phyloP scores from a whole-genome alignment of 2,888 invertebrate genomes.

The Acrobasis consociella region DNA sequence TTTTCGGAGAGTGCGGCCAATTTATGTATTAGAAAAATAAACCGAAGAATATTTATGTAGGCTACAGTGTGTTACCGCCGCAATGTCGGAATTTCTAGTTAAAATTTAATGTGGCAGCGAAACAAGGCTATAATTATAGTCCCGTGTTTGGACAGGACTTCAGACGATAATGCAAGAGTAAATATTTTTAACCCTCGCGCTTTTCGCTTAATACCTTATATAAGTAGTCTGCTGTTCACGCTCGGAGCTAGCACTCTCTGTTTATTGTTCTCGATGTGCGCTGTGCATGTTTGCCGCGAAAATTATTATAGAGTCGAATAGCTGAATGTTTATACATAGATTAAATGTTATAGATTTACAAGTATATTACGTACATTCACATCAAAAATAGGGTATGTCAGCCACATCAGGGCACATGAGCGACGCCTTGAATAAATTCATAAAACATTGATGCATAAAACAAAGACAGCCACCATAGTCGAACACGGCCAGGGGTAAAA shows the following conservation, averaged over 20 bases:
- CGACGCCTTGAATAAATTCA: too few species aligned
- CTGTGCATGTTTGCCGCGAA: not conserved
- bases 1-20: conserved; percentile 37
- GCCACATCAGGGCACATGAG: too few species aligned
- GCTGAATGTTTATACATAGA: too few species aligned
- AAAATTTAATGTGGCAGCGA: conserved; percentile 47
- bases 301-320: not conserved
- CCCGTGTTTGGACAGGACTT: conserved; percentile 60
- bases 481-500: too few species aligned
- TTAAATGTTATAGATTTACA: too few species aligned
- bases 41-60: not conserved
- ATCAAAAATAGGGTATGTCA: too few species aligned
- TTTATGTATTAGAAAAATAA: conserved; percentile 40
- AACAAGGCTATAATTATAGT: conserved; percentile 58
- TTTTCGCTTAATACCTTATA: conserved; percentile 38
- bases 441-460: too few species aligned
- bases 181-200: conserved; percentile 53
- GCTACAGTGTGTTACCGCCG: conserved; percentile 27
- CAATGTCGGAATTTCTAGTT: conserved; percentile 49
- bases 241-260: not conserved
- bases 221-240: conserved; percentile 23
- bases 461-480: too few species aligned
- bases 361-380: too few species aligned
- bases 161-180: conserved; percentile 55
- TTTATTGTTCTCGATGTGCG: not conserved